Percentiles rank a stretch among this genome's conserved stretches.
Evolutionary conservation across 2,797 vertebrate species (phyloP).

Genomic region (Crocodylus rhombifer): DNA sequence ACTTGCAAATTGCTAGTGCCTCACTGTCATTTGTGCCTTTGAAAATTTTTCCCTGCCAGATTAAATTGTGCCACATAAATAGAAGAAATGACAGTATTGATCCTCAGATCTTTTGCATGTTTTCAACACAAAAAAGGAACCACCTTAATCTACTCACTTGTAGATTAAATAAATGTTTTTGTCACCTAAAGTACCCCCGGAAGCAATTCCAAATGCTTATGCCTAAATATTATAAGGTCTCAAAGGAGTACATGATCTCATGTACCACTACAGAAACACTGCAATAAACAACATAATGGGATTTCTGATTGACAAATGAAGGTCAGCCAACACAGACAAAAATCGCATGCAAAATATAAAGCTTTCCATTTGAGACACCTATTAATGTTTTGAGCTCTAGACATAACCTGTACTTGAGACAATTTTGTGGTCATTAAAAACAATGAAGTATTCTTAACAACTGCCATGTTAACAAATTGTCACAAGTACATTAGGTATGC

Average conservation of each 20-base stretch:
- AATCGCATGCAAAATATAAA: not conserved
- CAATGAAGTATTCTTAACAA: not conserved
- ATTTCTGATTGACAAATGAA: not conserved
- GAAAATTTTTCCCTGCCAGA: not conserved
- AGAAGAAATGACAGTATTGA: not conserved
- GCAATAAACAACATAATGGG: not conserved
- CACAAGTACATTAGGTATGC: not conserved
- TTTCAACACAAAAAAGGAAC: not conserved
- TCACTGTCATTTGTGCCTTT: not conserved
- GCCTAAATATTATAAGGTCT: not conserved
- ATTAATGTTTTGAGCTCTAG: not conserved
- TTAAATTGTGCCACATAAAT: not conserved
- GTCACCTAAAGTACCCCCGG: not conserved
- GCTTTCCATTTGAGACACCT: accelerated
- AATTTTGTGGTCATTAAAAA: not conserved
- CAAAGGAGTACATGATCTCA: not conserved
- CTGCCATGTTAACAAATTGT: not conserved
- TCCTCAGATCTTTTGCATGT: not conserved
- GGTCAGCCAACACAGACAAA: accelerated
- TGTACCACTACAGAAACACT: not conserved
- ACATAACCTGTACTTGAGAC: not conserved
- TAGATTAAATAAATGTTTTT: not conserved
- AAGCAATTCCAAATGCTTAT: not conserved
- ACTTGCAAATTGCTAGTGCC: not conserved
- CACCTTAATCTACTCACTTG: not conserved